Base-by-base conservation (phyloP, 2,797 vertebrate genomes). In the Bovichtus diacanthus region DNA sequence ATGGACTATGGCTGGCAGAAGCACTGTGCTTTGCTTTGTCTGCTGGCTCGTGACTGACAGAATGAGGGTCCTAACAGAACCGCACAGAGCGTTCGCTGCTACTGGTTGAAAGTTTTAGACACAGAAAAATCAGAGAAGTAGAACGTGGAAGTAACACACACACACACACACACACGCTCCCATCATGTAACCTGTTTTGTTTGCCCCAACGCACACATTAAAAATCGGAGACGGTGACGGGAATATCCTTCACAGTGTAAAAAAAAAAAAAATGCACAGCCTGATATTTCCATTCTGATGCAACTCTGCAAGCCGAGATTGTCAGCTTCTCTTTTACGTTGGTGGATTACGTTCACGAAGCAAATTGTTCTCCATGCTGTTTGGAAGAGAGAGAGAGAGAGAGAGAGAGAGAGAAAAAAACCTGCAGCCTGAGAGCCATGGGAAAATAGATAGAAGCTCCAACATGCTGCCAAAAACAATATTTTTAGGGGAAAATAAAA, bases 41-140 rank as follows among this genome's bases (percentile, higher is more conserved):
- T 56, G 60, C n/a, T 27, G 74, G 19, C 59, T 69, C 1, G 27
- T 75, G 84, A 81, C 62, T 85, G 84, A 85, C 81, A 85, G 76
- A 81, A 65, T 44, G 56, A 69, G 70, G 64, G 59, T 75, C 77
- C 76, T 47, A 49, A 67, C 74, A 29, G 18, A 65, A 65, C 47
- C 23, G 10, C 60, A 3, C 31, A 47, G 5, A 51, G 23, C 3
- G 2, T 21, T 31, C 46, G 56, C 39, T 10, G 56, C 39, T 10
- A 41, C 51, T 44, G 55, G 60, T 5, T 43, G 6, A 47, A 83
- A 46, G 56, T 74, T 73, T 51, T 1, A 46, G 62, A 65, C 54
- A 3, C 21, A 3, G n/a, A 23, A 44, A 23, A 58, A 47, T 56
- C 43, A 38, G 61, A 55, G 18, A n/a, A 50, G 63, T 43, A 49